Evolutionary conservation across 2,888 invertebrate genomes (phyloP).

Genomic region (Lycaena phlaeas): DNA sequence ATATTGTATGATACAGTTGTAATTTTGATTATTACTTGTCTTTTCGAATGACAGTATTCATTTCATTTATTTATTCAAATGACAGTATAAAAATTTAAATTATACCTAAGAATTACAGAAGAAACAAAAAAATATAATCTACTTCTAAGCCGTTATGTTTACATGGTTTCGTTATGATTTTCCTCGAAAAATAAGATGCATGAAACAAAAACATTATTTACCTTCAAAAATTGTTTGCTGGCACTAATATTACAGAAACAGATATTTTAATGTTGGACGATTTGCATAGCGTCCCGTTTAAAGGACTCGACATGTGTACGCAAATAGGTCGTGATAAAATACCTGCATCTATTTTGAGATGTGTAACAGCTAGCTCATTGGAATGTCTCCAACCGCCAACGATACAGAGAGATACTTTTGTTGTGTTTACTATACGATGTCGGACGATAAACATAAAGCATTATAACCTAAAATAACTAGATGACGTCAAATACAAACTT

Average conservation of each 20-base stretch:
- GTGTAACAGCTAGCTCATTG: constrained; percentile 54
- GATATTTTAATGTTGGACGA: constrained; percentile 5
- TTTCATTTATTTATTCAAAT: no score
- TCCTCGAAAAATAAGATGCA: no score
- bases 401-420: constrained; percentile 16
- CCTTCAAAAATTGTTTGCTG: no score
- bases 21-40: no score
- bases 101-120: no score
- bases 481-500: background rate
- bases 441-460: background rate
- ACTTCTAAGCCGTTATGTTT: no score
- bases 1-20: no score
- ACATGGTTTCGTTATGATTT: no score
- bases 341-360: constrained; percentile 51
- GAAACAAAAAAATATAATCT: no score
- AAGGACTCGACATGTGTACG: constrained; percentile 36
- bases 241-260: background rate
- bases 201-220: no score
- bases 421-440: constrained; percentile 16
- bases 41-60: no score
- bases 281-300: constrained; percentile 14
- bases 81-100: no score
- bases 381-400: constrained; percentile 53
- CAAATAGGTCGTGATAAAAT: constrained; percentile 51
- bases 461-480: background rate